Conservation (phyloP, 2,113 vertebrate genomes). For the Climacteris rufus region DNA sequence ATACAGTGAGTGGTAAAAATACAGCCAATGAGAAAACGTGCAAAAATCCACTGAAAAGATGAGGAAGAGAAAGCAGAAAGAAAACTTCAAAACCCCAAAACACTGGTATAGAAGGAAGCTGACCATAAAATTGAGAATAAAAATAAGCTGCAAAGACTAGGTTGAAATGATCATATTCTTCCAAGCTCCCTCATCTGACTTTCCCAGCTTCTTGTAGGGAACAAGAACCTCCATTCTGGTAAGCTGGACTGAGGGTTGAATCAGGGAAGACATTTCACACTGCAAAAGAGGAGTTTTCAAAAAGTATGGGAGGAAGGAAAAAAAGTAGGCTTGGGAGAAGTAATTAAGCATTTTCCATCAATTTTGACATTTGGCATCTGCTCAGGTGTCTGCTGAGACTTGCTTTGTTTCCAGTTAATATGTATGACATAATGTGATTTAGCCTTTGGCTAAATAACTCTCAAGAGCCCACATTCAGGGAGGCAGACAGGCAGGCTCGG, state of each 20-base stretch:
- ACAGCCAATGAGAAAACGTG: neutral
- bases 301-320: neutral
- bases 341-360: slow-evolving; percentile 57
- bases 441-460: neutral
- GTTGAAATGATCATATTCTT: neutral
- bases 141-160: neutral
- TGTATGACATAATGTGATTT: neutral
- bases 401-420: slow-evolving; percentile 17
- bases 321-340: neutral
- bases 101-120: neutral
- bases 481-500: neutral
- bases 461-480: neutral
- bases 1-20: neutral
- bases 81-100: neutral
- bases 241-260: neutral
- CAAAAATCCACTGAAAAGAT: neutral
- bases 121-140: neutral
- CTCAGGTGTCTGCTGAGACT: slow-evolving; percentile 20
- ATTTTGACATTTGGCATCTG: slow-evolving; percentile 49
- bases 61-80: neutral
- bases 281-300: neutral
- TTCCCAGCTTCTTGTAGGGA: neutral
- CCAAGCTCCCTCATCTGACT: neutral
- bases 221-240: neutral
- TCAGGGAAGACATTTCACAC: neutral